These are phyloP conservation scores for Lates japonicus DNA, from an alignment of 2,797 vertebrate genomes.

Conservation along the genomic window DNA sequence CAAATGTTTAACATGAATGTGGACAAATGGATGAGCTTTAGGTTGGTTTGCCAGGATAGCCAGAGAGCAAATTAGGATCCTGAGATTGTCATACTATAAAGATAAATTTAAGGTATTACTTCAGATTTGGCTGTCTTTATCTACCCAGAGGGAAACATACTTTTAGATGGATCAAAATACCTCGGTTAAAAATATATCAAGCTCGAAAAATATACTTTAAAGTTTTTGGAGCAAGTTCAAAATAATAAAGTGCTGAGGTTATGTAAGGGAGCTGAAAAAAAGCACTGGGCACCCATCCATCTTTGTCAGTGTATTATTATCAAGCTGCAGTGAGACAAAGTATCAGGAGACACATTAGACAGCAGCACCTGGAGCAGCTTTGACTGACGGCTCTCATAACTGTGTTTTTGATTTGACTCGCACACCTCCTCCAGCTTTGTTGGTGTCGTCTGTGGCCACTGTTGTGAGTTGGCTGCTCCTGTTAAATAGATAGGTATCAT, in stretches of 20 bases:
- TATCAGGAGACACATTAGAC: conserved; percentile 52
- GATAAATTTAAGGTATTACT: neutral
- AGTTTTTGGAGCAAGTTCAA: neutral
- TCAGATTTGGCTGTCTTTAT: neutral
- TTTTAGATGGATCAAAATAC: neutral
- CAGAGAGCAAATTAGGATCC: neutral
- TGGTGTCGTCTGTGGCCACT: conserved; percentile 76
- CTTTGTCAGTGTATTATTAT: conserved; percentile 57
- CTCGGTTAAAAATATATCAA: neutral
- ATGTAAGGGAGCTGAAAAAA: conserved; percentile 26
- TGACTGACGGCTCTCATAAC: conserved; percentile 52
- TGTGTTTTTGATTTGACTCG: conserved; percentile 75
- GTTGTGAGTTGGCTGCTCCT: conserved; percentile 75
- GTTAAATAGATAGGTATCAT: conserved; percentile 68
- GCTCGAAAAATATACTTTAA: neutral
- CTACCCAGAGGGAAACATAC: neutral
- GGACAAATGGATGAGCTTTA: no score
- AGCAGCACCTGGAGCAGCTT: conserved; percentile 68
- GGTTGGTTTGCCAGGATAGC: no score
- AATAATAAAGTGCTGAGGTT: conserved; percentile 4
- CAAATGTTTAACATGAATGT: no score
- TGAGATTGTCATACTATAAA: neutral
- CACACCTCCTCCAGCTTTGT: conserved; percentile 65
- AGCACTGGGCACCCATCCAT: conserved; percentile 49
- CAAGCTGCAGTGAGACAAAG: conserved; percentile 31